Conservation (phyloP, 2,888 invertebrate species). For the Aquatica leii region DNA sequence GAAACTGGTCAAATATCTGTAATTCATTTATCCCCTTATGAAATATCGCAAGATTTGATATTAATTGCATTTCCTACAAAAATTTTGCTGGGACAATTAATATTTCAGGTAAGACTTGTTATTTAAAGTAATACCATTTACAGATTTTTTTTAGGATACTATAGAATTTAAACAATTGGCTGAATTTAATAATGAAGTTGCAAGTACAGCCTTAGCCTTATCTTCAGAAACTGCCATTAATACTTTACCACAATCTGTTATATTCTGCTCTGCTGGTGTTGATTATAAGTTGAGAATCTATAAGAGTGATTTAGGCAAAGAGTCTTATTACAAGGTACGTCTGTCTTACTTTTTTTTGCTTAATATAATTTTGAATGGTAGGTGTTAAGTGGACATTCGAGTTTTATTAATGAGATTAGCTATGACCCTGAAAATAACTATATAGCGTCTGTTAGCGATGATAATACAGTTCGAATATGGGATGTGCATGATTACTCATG, state of each 20-base stretch:
- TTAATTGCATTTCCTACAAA: constrained; percentile 67
- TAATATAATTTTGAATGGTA: too few relatives aligned
- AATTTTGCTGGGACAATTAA: constrained; percentile 65
- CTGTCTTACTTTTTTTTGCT: too few relatives aligned
- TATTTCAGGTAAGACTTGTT: constrained; percentile 63
- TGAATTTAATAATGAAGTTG: constrained; percentile 65
- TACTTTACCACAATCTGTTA: constrained; percentile 66
- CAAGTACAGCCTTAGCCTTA: constrained; percentile 67
- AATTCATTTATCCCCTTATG: constrained; percentile 69
- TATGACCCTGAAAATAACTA: constrained; percentile 75
- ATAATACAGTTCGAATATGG: constrained; percentile 78
- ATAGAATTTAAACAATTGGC: constrained; percentile 65
- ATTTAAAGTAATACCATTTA: not conserved
- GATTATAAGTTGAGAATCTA: constrained; percentile 67
- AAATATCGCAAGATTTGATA: constrained; percentile 71
- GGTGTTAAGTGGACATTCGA: constrained; percentile 70
- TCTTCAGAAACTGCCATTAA: constrained; percentile 70
- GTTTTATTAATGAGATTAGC: constrained; percentile 73
- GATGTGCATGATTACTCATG: constrained; percentile 63
- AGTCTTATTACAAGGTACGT: constrained; percentile 62
- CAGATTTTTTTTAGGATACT: constrained; percentile 56
- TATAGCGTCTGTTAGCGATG: constrained; percentile 80
- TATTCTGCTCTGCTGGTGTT: constrained; percentile 65
- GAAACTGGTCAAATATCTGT: constrained; percentile 64
- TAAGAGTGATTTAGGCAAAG: constrained; percentile 64